Percentiles rank a stretch among this genome's conserved stretches.
Conservation (phyloP, 2,797 vertebrate genomes). For the Tragopan temminckii region DNA sequence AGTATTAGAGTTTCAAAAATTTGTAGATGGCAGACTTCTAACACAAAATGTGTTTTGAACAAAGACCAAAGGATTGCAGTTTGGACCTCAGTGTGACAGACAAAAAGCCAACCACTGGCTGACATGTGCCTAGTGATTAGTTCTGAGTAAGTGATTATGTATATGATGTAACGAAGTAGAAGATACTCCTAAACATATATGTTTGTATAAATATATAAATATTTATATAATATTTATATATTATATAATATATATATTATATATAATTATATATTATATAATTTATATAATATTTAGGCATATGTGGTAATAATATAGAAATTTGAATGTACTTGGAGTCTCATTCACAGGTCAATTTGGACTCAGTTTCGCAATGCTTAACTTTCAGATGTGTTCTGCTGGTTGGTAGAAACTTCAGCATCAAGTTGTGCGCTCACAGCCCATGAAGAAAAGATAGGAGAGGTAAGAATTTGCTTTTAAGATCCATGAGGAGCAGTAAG, state of each 20-base stretch:
- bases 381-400: neutral
- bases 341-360: neutral
- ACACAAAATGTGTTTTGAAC: neutral
- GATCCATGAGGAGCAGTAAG: neutral
- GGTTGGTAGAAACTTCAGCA: neutral
- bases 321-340: neutral
- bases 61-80: neutral
- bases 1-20: neutral
- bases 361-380: neutral
- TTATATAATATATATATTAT: too few relatives aligned
- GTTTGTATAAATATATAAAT: neutral
- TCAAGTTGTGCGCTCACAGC: neutral
- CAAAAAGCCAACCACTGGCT: neutral
- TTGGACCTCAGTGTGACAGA: neutral
- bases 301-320: neutral
- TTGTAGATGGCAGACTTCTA: neutral
- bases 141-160: neutral
- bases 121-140: neutral
- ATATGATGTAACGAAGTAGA: neutral
- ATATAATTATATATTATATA: too few relatives aligned
- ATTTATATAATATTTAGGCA: neutral
- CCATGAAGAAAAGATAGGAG: neutral
- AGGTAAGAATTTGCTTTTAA: neutral
- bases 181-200: neutral
- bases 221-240: too few relatives aligned